Conservation (phyloP, 2,888 invertebrate species). For the Oscheius sp. region DNA sequence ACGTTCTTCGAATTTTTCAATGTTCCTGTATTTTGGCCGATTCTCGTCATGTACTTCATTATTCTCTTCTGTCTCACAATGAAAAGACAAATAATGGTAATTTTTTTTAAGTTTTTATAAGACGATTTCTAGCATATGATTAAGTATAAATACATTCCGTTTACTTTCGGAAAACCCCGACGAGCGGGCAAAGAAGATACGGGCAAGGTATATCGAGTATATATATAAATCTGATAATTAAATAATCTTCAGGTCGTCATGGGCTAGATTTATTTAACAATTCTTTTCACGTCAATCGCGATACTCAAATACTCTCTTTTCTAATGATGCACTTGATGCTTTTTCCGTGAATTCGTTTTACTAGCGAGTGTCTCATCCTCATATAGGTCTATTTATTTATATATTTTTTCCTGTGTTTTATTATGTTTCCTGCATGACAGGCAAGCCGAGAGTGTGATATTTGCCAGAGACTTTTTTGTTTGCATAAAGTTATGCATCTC, state of each 20-base stretch:
- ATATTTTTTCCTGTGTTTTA: too few species aligned
- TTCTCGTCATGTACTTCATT: slow-evolving; percentile 99
- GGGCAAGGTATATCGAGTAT: too few species aligned
- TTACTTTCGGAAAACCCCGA: slow-evolving; percentile 95
- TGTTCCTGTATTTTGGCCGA: slow-evolving; percentile 99
- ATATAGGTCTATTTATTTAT: too few species aligned
- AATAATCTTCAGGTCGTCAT: too few species aligned
- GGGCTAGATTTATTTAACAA: slow-evolving; percentile 70
- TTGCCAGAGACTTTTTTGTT: too few species aligned
- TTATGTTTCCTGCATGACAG: too few species aligned
- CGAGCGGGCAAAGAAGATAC: slow-evolving; percentile 77
- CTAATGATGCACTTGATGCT: too few species aligned
- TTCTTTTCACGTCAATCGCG: slow-evolving; percentile 3
- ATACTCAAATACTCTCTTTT: slow-evolving; percentile 3
- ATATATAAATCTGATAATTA: too few species aligned
- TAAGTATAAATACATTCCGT: slow-evolving; percentile 97
- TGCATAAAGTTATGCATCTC: too few species aligned
- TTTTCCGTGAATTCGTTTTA: too few species aligned
- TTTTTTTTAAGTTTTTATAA: background rate
- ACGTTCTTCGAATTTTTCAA: slow-evolving; percentile 95
- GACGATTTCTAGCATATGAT: slow-evolving; percentile 94
- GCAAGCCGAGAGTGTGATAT: too few species aligned
- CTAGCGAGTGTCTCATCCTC: too few species aligned
- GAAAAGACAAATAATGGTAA: slow-evolving; percentile 98
- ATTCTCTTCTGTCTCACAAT: slow-evolving; percentile 97